phyloP scores from a whole-genome alignment of 1,140 invertebrate genomes.

The Bombus fervidus region DNA sequence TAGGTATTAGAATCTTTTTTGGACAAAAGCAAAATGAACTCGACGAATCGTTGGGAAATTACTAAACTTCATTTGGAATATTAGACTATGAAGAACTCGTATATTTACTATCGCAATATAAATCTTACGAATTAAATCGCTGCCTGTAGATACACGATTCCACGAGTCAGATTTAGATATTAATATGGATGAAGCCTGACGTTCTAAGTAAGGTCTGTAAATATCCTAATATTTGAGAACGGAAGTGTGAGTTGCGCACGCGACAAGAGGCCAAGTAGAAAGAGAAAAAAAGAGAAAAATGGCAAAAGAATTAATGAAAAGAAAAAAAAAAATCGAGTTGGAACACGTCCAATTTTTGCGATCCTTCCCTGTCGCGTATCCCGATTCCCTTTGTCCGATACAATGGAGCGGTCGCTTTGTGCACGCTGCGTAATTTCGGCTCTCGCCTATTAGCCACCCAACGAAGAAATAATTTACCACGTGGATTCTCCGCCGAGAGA shows the following conservation, averaged over 20 bases:
- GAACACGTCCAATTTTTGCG: constrained; percentile 38
- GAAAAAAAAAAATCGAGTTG: background rate
- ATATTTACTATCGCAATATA: no score
- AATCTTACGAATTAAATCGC: no score
- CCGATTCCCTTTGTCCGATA: constrained; percentile 30
- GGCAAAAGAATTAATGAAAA: background rate
- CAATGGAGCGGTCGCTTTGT: constrained; percentile 22
- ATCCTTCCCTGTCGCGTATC: background rate
- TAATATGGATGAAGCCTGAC: no score
- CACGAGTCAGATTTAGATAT: background rate
- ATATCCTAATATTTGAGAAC: background rate
- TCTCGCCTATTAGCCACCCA: constrained; percentile 20
- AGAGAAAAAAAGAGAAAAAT: background rate
- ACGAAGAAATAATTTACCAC: constrained; percentile 38
- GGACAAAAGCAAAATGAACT: no score
- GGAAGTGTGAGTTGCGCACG: background rate
- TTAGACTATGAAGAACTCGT: no score
- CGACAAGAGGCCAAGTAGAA: background rate
- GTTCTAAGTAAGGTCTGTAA: background rate
- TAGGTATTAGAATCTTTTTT: no score
- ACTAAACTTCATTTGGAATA: no score
- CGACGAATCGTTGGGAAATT: no score
- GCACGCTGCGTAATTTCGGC: constrained; percentile 27
- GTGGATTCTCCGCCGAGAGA: background rate
- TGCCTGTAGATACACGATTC: no score